phyloP scores from a whole-genome alignment of 2,888 invertebrate genomes.

The Deilephila porcellus region DNA sequence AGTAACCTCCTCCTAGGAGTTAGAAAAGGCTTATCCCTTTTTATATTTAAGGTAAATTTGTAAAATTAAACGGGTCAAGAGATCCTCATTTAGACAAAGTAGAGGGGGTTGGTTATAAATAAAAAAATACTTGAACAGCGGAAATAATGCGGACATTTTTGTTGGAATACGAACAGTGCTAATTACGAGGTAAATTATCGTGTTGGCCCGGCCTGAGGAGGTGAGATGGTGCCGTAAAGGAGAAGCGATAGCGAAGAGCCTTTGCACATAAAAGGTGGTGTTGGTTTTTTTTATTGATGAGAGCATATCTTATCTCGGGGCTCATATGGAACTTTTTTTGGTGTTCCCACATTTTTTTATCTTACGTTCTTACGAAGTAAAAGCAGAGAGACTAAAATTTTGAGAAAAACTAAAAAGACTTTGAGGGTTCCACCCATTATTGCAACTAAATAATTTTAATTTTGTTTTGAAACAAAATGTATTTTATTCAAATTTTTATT shows the following conservation, averaged over 20 bases:
- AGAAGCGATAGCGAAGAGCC: conserved; percentile 37
- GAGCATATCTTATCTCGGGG: no score
- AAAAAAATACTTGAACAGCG: conserved; percentile 60
- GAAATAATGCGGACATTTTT: conserved; percentile 72
- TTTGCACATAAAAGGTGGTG: neutral
- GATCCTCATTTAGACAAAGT: conserved; percentile 65
- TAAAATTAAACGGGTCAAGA: conserved; percentile 47
- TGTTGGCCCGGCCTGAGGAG: conserved; percentile 55
- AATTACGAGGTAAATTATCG: conserved; percentile 79
- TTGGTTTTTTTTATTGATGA: no score
- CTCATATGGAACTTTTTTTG: no score
- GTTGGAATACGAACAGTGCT: conserved; percentile 76
- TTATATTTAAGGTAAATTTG: conserved; percentile 36
- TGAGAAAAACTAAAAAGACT: no score
- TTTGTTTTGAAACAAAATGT: no score
- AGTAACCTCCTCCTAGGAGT: neutral
- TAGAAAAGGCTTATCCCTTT: neutral
- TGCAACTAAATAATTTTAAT: no score
- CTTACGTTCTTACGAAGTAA: no score
- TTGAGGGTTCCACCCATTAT: no score
- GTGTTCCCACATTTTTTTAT: no score
- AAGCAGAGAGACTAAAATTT: no score
- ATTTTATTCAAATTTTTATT: no score
- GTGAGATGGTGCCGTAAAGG: conserved; percentile 35
- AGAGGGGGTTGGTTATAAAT: conserved; percentile 58